Conservation (phyloP, 2,888 invertebrate genomes). For the Sarcophaga subvicina region DNA sequence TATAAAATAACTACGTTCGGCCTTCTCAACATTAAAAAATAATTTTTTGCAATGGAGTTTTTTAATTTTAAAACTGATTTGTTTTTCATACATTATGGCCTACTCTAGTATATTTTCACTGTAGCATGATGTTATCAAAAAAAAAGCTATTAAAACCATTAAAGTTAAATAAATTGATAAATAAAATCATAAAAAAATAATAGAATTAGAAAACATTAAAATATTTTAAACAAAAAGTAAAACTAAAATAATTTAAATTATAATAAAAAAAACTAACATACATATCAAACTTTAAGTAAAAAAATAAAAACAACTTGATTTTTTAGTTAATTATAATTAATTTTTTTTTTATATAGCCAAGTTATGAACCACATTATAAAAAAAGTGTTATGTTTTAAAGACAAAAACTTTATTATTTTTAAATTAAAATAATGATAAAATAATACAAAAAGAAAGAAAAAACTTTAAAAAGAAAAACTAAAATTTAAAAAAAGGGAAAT, state of each 20-base stretch:
- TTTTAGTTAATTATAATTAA: conserved; percentile 41
- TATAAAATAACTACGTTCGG: too few relatives aligned
- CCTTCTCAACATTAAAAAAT: too few relatives aligned
- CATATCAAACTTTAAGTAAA: conserved; percentile 66
- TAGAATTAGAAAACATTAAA: conserved; percentile 2
- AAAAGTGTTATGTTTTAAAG: not conserved
- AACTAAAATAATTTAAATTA: conserved; percentile 6
- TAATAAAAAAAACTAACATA: conserved; percentile 45
- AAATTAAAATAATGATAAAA: not conserved
- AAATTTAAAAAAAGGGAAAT: conserved; percentile 62
- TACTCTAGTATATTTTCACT: too few relatives aligned
- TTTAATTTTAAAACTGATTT: too few relatives aligned
- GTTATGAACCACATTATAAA: not conserved
- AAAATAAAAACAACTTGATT: conserved; percentile 17
- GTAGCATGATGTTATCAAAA: not conserved
- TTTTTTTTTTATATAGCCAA: conserved; percentile 23
- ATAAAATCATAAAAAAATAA: too few relatives aligned
- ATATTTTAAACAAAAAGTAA: conserved; percentile 5
- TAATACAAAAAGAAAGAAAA: not conserved
- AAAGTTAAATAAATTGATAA: conserved; percentile 6
- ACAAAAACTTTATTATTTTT: conserved; percentile 8
- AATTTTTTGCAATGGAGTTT: too few relatives aligned
- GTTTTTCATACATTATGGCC: too few relatives aligned
- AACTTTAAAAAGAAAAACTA: conserved; percentile 22
- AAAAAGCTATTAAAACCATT: conserved; percentile 25